phyloP scores from a whole-genome alignment of 2,888 invertebrate species.

The Anagyrus pseudococci region DNA sequence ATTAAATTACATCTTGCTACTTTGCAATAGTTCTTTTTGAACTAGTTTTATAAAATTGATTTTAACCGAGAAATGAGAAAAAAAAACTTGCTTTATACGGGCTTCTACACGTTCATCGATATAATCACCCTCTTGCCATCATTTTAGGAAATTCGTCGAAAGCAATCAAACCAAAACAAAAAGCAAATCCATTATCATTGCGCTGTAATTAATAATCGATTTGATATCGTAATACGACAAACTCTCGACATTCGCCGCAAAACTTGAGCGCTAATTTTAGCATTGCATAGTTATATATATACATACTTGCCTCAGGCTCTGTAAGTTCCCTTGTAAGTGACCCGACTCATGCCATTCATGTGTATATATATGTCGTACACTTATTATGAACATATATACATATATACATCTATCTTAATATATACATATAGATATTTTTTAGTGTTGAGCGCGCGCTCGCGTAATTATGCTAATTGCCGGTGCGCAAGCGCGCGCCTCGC shows the following conservation, averaged over 20 bases:
- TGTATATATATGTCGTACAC: background rate
- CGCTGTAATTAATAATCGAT: slow-evolving; percentile 11
- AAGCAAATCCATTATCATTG: slow-evolving; percentile 18
- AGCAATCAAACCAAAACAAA: no score
- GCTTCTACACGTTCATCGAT: slow-evolving; percentile 8
- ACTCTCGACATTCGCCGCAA: slow-evolving; percentile 27
- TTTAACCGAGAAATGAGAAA: background rate
- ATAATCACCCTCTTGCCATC: slow-evolving; percentile 11
- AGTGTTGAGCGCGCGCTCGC: background rate
- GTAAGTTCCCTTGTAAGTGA: slow-evolving; percentile 46
- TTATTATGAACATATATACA: no score
- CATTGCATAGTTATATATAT: slow-evolving; percentile 30
- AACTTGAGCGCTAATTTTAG: slow-evolving; percentile 33
- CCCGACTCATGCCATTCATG: slow-evolving; percentile 14
- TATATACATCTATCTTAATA: slow-evolving; percentile 5
- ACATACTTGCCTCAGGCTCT: slow-evolving; percentile 41
- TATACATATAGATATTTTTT: background rate
- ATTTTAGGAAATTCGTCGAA: slow-evolving; percentile 24
- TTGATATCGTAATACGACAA: slow-evolving; percentile 5
- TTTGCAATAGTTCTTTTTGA: background rate
- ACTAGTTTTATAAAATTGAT: background rate
- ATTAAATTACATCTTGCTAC: background rate
- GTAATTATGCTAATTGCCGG: slow-evolving; percentile 2
- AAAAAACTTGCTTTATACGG: slow-evolving; percentile 7
- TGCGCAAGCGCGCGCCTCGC: slow-evolving; percentile 11